Conservation (phyloP, 35 echinoderm and acorn worm species). For the Ptychodera flava region DNA sequence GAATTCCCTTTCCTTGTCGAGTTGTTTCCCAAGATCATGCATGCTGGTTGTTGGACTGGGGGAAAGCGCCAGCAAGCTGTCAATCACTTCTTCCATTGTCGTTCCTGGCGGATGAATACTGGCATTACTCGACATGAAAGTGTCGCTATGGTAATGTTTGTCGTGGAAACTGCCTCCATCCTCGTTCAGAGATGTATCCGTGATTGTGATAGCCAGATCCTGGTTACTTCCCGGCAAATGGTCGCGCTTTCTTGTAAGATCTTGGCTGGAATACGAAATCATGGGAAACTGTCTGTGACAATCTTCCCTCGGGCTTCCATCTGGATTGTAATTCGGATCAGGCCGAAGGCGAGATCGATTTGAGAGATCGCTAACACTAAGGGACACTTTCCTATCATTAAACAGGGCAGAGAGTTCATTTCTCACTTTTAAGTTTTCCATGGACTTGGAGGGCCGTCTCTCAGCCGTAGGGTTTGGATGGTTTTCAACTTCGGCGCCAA, state of each 20-base stretch:
- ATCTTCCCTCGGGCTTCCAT: not conserved
- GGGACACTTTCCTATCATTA: not conserved
- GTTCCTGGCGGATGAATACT: not conserved
- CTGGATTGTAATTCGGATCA: not conserved
- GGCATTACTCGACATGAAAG: not conserved
- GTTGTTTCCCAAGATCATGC: not conserved
- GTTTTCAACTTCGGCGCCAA: not conserved
- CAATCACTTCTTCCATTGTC: not conserved
- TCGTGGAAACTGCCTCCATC: not conserved
- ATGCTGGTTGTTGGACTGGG: not conserved
- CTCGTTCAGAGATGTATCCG: not conserved
- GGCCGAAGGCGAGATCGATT: not conserved
- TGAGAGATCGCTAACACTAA: not conserved
- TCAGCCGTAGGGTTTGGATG: not conserved
- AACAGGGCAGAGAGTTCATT: not conserved
- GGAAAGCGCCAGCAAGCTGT: not conserved
- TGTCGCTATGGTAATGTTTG: not conserved
- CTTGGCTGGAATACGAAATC: not conserved
- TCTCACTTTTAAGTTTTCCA: not conserved
- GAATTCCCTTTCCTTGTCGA: not conserved
- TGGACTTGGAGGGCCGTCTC: not conserved
- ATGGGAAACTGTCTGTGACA: not conserved
- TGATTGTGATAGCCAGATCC: not conserved
- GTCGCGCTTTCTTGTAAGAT: not conserved
- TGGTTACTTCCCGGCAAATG: not conserved